phyloP scores from a whole-genome alignment of 1,140 invertebrate species.

The Nephotettix cincticeps region DNA sequence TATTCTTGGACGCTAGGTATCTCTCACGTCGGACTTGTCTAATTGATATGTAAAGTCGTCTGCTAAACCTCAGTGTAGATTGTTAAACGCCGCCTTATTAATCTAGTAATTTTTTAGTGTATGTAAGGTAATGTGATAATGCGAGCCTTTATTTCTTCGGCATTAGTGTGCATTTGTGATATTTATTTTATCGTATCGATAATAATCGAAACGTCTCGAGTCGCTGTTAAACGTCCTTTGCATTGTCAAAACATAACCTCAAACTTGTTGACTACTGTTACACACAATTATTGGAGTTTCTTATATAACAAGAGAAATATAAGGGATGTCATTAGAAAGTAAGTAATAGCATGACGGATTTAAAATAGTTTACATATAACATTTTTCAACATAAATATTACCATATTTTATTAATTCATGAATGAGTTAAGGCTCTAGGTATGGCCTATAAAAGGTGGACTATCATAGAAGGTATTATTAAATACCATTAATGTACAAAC shows the following conservation, averaged over 20 bases:
- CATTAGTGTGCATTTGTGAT: not conserved
- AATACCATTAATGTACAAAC: too few relatives aligned
- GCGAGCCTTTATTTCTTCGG: not conserved
- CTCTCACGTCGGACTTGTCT: not conserved
- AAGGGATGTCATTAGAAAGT: not conserved
- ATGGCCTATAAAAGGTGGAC: too few relatives aligned
- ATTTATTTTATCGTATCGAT: not conserved
- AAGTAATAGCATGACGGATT: not conserved
- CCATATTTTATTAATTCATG: too few relatives aligned
- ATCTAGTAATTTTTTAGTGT: not conserved
- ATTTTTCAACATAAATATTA: too few relatives aligned
- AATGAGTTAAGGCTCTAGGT: too few relatives aligned
- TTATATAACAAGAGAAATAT: not conserved
- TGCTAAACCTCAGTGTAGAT: not conserved
- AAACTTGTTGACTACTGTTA: not conserved
- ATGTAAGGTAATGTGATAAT: constrained; percentile 4
- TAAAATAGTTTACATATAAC: not conserved
- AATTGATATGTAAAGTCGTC: constrained; percentile 9
- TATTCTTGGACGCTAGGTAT: constrained; percentile 8
- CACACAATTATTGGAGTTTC: not conserved
- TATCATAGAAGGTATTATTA: too few relatives aligned
- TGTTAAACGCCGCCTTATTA: not conserved
- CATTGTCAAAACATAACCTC: constrained; percentile 4
- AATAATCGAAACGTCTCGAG: not conserved
- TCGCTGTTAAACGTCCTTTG: not conserved